Evolutionary conservation across 2,797 vertebrate genomes (phyloP).

Genomic region (Etheostoma nigrum): DNA sequence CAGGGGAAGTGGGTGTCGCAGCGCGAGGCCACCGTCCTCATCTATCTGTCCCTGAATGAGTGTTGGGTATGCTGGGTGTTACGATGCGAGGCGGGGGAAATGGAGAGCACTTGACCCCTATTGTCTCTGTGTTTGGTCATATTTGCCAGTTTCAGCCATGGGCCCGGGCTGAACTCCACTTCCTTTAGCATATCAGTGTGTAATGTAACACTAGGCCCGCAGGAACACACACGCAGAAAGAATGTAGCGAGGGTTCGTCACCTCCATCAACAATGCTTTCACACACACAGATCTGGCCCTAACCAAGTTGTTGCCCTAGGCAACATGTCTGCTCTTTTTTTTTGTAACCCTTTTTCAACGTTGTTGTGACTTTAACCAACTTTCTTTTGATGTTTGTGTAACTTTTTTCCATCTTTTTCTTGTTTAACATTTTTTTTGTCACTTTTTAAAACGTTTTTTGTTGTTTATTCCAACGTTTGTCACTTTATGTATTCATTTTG

Average conservation of each 20-base stretch:
- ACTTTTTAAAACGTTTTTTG: too few species aligned
- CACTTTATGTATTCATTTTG: too few species aligned
- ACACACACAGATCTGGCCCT: not conserved
- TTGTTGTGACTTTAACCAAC: too few species aligned
- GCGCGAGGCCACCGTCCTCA: conserved; percentile 31
- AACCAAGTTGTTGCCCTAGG: too few species aligned
- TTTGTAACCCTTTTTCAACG: too few species aligned
- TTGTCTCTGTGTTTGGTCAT: conserved; percentile 60
- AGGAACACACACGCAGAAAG: conserved; percentile 45
- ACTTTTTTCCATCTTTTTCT: too few species aligned
- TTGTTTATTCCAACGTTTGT: too few species aligned
- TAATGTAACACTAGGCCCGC: conserved; percentile 45
- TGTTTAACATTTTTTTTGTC: too few species aligned
- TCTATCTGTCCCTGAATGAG: conserved; percentile 48
- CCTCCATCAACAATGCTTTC: conserved; percentile 67
- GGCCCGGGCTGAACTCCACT: conserved; percentile 33
- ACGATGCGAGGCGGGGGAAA: conserved; percentile 11
- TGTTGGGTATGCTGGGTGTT: conserved; percentile 14
- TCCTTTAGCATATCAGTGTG: conserved; percentile 39
- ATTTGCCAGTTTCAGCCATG: conserved; percentile 47
- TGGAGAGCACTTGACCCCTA: conserved; percentile 62
- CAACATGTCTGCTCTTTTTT: too few species aligned
- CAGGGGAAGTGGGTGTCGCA: not conserved
- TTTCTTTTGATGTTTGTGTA: too few species aligned
- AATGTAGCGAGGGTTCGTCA: conserved; percentile 64